Evolutionary conservation across 2,113 vertebrate genomes (phyloP).

Genomic region (Ictidomys tridecemlineatus): DNA sequence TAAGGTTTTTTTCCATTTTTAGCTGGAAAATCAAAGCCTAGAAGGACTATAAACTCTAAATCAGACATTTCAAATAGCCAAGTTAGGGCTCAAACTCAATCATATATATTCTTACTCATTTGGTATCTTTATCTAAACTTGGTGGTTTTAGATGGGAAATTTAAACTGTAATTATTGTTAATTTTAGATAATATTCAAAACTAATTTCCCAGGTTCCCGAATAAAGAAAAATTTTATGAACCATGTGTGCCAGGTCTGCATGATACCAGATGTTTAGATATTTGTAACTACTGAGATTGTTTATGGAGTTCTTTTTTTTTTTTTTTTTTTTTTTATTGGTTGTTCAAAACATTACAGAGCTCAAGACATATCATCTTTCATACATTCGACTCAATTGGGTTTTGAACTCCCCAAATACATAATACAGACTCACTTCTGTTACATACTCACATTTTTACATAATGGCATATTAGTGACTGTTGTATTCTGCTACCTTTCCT

Average conservation of each 20-base stretch:
- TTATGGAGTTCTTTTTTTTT: not conserved
- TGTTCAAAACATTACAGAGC: too few species aligned
- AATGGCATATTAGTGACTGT: too few species aligned
- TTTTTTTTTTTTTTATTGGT: too few species aligned
- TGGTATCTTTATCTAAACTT: not conserved
- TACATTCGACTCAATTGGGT: too few species aligned
- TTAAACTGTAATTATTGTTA: not conserved
- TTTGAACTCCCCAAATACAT: too few species aligned
- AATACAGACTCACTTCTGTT: too few species aligned
- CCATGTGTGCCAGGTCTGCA: not conserved
- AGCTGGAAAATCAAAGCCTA: conserved; percentile 11
- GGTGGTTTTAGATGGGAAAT: not conserved
- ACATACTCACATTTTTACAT: too few species aligned
- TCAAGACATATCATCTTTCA: too few species aligned
- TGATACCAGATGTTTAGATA: not conserved
- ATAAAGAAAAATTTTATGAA: not conserved
- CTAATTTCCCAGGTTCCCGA: not conserved
- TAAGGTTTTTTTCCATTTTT: conserved; percentile 47
- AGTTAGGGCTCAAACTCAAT: not conserved
- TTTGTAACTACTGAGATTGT: not conserved
- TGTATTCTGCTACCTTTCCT: too few species aligned
- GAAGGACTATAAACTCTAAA: not conserved
- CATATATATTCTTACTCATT: not conserved
- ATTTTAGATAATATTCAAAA: conserved; percentile 15
- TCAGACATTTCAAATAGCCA: not conserved